Conservation (phyloP, 1,140 invertebrate species). For the Tetranychus cinnabarinus region DNA sequence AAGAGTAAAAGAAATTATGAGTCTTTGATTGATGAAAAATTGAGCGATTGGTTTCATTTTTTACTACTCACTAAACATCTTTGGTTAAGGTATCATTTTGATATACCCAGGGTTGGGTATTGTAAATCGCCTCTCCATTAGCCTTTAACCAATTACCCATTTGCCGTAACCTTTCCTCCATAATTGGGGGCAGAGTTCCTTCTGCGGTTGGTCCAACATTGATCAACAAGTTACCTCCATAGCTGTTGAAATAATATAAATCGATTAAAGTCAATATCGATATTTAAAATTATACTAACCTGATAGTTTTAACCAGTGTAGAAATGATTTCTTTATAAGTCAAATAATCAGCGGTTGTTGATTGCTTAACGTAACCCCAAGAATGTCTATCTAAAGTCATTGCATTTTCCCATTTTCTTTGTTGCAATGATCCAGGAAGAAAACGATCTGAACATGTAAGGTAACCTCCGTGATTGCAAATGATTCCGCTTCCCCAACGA, state of each 20-base stretch:
- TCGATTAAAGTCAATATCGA: too few relatives aligned
- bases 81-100: conserved; percentile 57
- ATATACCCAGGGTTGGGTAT: conserved; percentile 41
- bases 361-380: conserved; percentile 64
- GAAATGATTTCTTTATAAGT: conserved; percentile 42
- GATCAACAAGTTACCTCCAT: conserved; percentile 51
- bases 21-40: background rate
- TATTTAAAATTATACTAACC: conserved; percentile 9
- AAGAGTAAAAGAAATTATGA: background rate
- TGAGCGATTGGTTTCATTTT: background rate
- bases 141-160: conserved; percentile 46
- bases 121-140: conserved; percentile 75
- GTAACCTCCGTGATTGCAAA: conserved; percentile 30
- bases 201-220: conserved; percentile 77
- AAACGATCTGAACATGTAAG: conserved; percentile 28
- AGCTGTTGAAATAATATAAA: conserved; percentile 1
- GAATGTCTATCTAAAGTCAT: conserved; percentile 72
- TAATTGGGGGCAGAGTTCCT: conserved; percentile 63
- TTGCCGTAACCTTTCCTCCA: conserved; percentile 50
- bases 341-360: conserved; percentile 41
- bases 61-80: conserved; percentile 23
- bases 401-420: conserved; percentile 65
- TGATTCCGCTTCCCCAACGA: conserved; percentile 26
- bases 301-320: conserved; percentile 32
- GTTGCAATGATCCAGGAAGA: conserved; percentile 22